These are phyloP conservation scores for Probosciger aterrimus DNA, from an alignment of 2,113 vertebrate species.

Conservation along the genomic window DNA sequence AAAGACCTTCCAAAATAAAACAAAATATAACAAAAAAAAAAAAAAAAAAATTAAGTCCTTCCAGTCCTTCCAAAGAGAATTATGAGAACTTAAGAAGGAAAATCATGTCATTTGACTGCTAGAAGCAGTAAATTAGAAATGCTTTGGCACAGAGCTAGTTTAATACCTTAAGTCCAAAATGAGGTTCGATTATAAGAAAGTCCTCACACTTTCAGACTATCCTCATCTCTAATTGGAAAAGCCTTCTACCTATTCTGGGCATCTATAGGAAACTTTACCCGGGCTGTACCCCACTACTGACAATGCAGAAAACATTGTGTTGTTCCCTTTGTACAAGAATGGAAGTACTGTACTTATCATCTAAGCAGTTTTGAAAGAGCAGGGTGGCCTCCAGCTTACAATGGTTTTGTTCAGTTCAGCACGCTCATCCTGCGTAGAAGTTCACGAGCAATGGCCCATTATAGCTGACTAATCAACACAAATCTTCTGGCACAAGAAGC, in stretches of 20 bases:
- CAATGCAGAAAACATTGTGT: neutral
- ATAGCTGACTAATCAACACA: neutral
- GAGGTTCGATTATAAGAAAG: neutral
- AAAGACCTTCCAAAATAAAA: too few species aligned
- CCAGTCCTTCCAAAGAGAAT: neutral
- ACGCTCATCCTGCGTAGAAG: neutral
- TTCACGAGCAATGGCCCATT: neutral
- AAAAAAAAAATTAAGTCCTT: neutral
- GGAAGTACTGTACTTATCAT: neutral
- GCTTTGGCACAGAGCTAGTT: neutral
- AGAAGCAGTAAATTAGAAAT: neutral
- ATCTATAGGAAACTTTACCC: neutral
- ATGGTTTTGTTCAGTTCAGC: accelerated
- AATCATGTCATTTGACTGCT: neutral
- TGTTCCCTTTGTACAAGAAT: neutral
- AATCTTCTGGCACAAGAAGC: neutral
- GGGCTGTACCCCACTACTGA: neutral
- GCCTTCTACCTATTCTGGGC: neutral
- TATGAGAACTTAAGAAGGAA: neutral
- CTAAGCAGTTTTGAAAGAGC: neutral
- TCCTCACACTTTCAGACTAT: neutral
- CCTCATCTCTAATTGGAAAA: neutral
- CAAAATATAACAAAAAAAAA: neutral
- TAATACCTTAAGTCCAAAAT: neutral
- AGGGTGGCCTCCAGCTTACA: neutral